Evolutionary conservation across 2,888 invertebrate species (phyloP), one percentile per base, ranked within the genome.

Genomic region (Eremobia ochroleuca): DNA sequence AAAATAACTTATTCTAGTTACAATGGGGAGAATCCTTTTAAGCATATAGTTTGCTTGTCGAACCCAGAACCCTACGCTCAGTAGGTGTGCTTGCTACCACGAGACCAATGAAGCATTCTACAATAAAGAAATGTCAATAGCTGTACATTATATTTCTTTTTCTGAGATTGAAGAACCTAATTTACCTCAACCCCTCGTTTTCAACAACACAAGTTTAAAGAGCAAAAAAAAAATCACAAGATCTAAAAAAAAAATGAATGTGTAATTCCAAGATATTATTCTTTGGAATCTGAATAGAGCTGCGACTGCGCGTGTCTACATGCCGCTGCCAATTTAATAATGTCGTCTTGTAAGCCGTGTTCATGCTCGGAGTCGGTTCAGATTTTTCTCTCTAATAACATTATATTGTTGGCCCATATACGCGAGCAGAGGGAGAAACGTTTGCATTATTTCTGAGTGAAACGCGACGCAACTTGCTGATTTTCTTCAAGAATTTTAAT

Each of bases 301-400:
- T 90, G 90, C 87, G 88, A 92, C 87, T 90, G 91, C 85, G 88
- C 93, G 91, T 91, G 92, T 91, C 85, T 85, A 81, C 80, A 82
- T 83, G 78, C 79, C 90, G 79, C 85, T 89, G 91, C 90, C 94
- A 94, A 95, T 95, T 94, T 94, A 94, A 94, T 95, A 95, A 94
- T 93, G 90, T 91, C 89, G 87, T 89, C 93, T 90, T 92, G 92
- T 94, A 93, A 90, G 92, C 90, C 90, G 86, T 90, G 91, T 90
- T 89, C 91, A 89, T 89, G 86, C 85, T 84, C 85, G 69, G 75
- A 79, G 79, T 81, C 69, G 72, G 83, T 86, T 87, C 86, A 86
- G 92, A 92, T 92, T 93, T 91, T 88, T 87, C 88, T 87, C 88
- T 89, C 88, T 92, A 92, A 92, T 90, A 93, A 90, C 83, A 91